Conservation (phyloP, 2,113 vertebrate species). For the Cavia aperea region DNA sequence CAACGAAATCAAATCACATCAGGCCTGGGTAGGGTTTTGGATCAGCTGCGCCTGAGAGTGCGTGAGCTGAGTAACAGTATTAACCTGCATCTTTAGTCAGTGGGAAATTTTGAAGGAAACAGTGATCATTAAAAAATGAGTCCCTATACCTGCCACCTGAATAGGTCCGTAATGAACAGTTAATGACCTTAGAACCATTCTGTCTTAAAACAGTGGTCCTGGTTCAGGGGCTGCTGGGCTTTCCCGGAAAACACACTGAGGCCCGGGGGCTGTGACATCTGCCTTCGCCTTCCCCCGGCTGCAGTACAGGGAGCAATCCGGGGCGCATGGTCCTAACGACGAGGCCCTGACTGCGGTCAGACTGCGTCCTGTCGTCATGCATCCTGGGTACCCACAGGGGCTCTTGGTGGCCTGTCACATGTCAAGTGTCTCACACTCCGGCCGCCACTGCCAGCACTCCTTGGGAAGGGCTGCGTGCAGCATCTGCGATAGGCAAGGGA, state of each 20-base stretch:
- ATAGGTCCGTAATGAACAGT: neutral
- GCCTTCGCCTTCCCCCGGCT: neutral
- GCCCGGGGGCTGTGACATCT: neutral
- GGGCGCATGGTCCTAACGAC: neutral
- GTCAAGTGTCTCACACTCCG: neutral
- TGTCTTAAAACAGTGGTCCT: neutral
- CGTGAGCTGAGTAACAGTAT: neutral
- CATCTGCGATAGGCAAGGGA: neutral
- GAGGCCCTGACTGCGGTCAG: neutral
- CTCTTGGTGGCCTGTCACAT: neutral
- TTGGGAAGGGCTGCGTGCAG: neutral
- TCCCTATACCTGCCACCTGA: neutral
- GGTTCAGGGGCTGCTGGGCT: neutral
- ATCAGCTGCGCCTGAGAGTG: neutral
- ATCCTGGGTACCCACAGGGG: neutral
- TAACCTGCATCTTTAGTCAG: neutral
- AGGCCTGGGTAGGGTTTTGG: neutral
- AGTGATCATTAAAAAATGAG: neutral
- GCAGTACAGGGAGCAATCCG: fast-evolving
- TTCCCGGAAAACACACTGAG: neutral
- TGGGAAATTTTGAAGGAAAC: neutral
- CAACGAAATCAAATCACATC: neutral
- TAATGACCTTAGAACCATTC: neutral
- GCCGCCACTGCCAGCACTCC: neutral
- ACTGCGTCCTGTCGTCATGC: neutral